Evolutionary conservation across 2,113 vertebrate species (phyloP), one percentile per base, ranked within the genome.

Genomic region (Gracilinanus agilis): DNA sequence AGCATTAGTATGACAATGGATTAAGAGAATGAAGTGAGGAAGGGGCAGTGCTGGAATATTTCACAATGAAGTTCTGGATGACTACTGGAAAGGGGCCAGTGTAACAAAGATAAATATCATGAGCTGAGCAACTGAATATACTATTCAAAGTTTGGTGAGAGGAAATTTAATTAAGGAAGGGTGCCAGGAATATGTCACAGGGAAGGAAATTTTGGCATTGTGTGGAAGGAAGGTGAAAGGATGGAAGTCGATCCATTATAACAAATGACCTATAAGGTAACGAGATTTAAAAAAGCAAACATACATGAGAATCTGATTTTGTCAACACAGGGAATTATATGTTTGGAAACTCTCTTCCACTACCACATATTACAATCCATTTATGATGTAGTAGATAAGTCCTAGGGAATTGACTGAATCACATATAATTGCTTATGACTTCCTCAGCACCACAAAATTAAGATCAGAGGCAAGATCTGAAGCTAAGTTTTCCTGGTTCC

Each of bases 51-150:
- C 1, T 19, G 54, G 13, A 2, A 24, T 8, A 3, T 44, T 92
- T 90, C 6, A 94, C 27, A 91, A 61, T 24, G 91, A 92, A 29
- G 0, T 12, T 56, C 16, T 83, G 16, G n/a, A 2, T 40, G 34
- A 83, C 34, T 24, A 94, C 91, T 5, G 1, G 25, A 96, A 6
- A 91, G 93, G 24, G 53, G 88, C 3, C 55, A 12, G 54, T 88
- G 55, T 94, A 44, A 89, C 34, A 89, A 96, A 95, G 44, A 40
- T 91, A 90, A 89, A 11, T 53, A 96, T 92, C 24, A 13, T 95
- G 90, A 90, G 16, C 49, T 90, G 55, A n/a, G 54, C 58, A 44
- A 90, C 24, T n/a, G 4, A 34, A 92, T 53, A 54, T 61, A 54
- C 92, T 44, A 24, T 27, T 55, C 19, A 94, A 49, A 75, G 53